Conservation (phyloP, 2,113 vertebrate genomes). For the Alaudala cheleensis region DNA sequence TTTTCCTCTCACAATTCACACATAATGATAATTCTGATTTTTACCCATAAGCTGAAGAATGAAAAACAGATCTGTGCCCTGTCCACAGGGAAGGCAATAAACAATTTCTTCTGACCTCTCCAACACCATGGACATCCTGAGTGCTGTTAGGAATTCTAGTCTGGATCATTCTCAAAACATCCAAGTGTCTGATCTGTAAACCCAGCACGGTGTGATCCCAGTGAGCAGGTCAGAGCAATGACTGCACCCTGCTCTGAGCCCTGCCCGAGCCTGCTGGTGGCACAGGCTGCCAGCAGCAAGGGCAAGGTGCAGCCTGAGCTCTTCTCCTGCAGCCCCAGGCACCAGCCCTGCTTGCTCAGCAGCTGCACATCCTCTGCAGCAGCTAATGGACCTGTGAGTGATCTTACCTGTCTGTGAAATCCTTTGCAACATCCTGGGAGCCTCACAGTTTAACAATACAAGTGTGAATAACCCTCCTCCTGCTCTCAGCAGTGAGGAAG, state of each 20-base stretch:
- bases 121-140: rapidly evolving
- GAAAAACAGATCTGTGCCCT: not conserved
- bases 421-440: not conserved
- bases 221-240: not conserved
- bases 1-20: not conserved
- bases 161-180: not conserved
- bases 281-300: not conserved
- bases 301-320: not conserved
- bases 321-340: not conserved
- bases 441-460: not conserved
- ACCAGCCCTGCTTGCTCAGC: not conserved
- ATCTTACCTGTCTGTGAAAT: not conserved
- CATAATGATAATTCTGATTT: not conserved
- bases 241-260: not conserved
- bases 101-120: not conserved
- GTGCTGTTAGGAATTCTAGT: not conserved
- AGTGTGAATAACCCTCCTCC: not conserved
- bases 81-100: not conserved
- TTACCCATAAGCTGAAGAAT: not conserved
- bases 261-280: rapidly evolving
- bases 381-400: not conserved
- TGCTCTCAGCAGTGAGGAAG: not conserved
- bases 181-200: not conserved
- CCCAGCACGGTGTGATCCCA: not conserved
- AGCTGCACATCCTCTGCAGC: not conserved